phyloP scores from a whole-genome alignment of 2,888 invertebrate genomes.

The Buathra laborator region DNA sequence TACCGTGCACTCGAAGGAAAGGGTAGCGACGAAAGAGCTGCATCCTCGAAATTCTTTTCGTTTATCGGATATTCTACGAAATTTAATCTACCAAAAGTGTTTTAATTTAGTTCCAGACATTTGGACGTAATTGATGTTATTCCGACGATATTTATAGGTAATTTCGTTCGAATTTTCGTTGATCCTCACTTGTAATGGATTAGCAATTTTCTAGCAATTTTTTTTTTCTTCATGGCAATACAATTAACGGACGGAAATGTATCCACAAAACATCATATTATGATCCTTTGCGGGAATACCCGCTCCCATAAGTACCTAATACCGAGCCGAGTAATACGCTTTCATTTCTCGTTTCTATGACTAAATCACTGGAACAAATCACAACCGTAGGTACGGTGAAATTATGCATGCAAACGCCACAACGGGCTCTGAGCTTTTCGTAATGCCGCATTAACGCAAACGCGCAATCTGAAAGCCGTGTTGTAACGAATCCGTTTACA shows the following conservation, averaged over 20 bases:
- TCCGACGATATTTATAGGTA: no score
- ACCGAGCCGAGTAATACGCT: neutral
- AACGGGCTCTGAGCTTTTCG: neutral
- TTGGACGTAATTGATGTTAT: no score
- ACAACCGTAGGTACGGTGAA: neutral
- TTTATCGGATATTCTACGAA: neutral
- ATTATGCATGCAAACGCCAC: neutral
- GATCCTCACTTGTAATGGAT: no score
- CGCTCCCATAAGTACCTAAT: neutral
- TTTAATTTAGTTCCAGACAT: neutral
- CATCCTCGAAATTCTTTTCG: slow-evolving; percentile 5
- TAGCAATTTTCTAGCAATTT: no score
- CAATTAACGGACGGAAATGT: no score
- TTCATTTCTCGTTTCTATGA: neutral
- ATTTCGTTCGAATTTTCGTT: no score
- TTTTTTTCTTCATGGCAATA: no score
- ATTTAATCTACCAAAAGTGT: neutral
- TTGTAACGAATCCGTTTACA: neutral
- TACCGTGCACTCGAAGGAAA: neutral
- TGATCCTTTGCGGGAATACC: neutral
- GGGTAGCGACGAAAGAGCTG: neutral
- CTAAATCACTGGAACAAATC: neutral
- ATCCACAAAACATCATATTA: no score
- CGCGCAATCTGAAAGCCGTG: neutral
- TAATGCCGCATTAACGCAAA: neutral